These are phyloP conservation scores for Felis catus DNA, from an alignment of 2,113 vertebrate genomes.

Conservation along the genomic window F.catus_Fca126_mat1.0 CM031421.1:97490501-97491000, in stretches of 20 bases:
- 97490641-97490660: background rate
- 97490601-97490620: background rate
- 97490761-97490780: background rate
- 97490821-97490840: background rate
- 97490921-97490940: too few relatives aligned
- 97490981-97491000: accelerated
- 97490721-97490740: background rate
- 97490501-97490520: background rate
- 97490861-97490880: background rate
- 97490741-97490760: background rate
- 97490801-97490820: too few relatives aligned
- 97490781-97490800: background rate
- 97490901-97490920: accelerated
- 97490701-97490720: background rate
- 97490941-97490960: background rate
- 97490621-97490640: background rate
- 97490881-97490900: accelerated
- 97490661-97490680: accelerated
- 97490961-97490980: background rate
- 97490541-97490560: accelerated
- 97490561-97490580: background rate
- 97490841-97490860: background rate
- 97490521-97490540: background rate
- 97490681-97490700: background rate
- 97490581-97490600: background rate